These are phyloP conservation scores for Andrena minutula DNA, from an alignment of 2,888 invertebrate species.

Conservation along the genomic window DNA sequence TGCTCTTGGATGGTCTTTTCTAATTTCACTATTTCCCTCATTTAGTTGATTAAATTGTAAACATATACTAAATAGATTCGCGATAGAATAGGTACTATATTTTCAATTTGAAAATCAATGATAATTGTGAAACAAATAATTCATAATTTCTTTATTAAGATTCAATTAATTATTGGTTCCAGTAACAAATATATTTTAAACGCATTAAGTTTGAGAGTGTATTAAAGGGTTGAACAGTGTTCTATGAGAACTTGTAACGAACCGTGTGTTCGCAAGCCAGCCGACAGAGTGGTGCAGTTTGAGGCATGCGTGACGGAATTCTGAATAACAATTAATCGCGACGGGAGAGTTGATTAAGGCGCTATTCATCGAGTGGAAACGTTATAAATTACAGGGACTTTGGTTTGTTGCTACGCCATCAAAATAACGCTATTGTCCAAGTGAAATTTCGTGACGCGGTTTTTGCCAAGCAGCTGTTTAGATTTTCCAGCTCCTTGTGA, in stretches of 20 bases:
- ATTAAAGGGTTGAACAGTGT: background rate
- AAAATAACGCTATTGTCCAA: conserved; percentile 41
- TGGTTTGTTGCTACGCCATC: conserved; percentile 42
- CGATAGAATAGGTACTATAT: background rate
- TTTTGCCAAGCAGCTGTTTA: conserved; percentile 40
- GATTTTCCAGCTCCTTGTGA: conserved; percentile 8
- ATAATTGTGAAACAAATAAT: no score
- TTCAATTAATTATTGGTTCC: background rate
- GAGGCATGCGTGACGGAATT: conserved; percentile 27
- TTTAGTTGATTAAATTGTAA: background rate
- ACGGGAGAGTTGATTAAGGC: conserved; percentile 63
- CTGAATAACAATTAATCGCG: conserved; percentile 67
- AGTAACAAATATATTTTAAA: background rate
- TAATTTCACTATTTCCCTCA: background rate
- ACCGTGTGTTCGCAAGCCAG: conserved; percentile 4
- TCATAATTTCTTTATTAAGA: no score
- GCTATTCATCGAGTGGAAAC: conserved; percentile 64
- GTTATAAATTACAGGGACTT: conserved; percentile 60
- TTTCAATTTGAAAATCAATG: background rate
- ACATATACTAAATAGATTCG: background rate
- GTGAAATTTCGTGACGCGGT: conserved; percentile 52
- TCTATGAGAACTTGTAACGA: conserved; percentile 10
- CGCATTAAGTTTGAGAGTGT: background rate
- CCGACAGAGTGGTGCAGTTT: conserved; percentile 24
- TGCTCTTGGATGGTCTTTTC: no score